Conservation (phyloP, 2,113 vertebrate genomes). For the Rhabdornis inornatus region DNA sequence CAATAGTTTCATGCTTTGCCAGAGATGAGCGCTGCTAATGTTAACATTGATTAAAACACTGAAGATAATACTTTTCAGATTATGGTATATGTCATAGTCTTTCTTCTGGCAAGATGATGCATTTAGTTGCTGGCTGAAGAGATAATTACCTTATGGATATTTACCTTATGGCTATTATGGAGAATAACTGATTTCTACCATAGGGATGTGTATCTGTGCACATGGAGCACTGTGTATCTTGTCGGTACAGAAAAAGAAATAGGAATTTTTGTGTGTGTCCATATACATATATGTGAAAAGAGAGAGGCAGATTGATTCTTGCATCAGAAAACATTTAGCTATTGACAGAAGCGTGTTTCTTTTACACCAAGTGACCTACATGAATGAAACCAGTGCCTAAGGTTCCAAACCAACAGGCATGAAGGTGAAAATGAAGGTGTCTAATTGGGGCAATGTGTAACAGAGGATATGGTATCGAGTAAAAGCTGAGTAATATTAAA, state of each 20-base stretch:
- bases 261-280: neutral
- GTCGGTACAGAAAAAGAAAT: neutral
- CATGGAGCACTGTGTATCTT: neutral
- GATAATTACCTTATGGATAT: slow-evolving; percentile 62
- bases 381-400: neutral
- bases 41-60: slow-evolving; percentile 70
- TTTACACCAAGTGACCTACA: neutral
- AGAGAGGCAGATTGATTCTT: neutral
- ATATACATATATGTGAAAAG: neutral
- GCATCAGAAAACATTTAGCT: neutral
- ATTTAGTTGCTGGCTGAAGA: slow-evolving; percentile 44
- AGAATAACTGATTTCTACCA: neutral
- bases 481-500: neutral
- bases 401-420: neutral
- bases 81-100: neutral
- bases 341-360: neutral
- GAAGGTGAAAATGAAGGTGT: neutral
- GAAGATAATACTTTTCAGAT: slow-evolving; percentile 45
- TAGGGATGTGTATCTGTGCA: neutral
- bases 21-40: neutral
- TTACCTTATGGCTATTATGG: neutral
- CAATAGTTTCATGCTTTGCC: slow-evolving; percentile 20
- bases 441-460: neutral
- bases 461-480: neutral
- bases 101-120: slow-evolving; percentile 37